These are phyloP conservation scores for Drusus annulatus DNA, from an alignment of 1,140 invertebrate genomes.

Conservation along the genomic window DNA sequence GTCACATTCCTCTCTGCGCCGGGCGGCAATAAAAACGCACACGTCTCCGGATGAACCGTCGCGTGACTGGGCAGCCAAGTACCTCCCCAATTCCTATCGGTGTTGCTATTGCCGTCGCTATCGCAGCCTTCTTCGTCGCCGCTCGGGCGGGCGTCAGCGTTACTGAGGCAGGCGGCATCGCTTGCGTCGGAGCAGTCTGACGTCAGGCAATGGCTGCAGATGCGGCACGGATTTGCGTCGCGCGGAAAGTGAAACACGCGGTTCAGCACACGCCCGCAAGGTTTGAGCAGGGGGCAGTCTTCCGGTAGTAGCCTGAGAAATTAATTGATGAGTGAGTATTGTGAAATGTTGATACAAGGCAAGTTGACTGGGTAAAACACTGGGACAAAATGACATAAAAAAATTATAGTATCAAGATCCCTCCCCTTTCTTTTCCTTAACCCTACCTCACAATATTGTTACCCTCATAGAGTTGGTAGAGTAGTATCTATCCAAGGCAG, in stretches of 20 bases:
- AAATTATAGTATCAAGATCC: too few species aligned
- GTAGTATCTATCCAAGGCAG: too few species aligned
- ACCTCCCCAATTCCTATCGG: not conserved
- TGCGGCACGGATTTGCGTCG: slow-evolving; percentile 1
- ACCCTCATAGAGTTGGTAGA: too few species aligned
- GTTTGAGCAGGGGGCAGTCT: slow-evolving; percentile 40
- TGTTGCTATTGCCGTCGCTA: not conserved
- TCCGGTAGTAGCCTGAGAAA: slow-evolving; percentile 45
- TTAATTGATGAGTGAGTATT: not conserved
- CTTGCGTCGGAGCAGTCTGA: not conserved
- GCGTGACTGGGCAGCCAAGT: slow-evolving; percentile 18
- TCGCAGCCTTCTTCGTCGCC: not conserved
- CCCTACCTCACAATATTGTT: too few species aligned
- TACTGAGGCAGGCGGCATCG: not conserved
- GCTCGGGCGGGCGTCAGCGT: not conserved
- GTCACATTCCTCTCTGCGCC: slow-evolving; percentile 59
- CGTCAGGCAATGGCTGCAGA: not conserved
- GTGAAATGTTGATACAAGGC: too few species aligned
- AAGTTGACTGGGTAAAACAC: too few species aligned
- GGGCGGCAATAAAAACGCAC: slow-evolving; percentile 60
- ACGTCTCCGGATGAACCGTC: slow-evolving; percentile 54
- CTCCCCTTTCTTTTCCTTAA: too few species aligned
- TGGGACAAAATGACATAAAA: too few species aligned
- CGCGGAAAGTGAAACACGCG: slow-evolving; percentile 46
- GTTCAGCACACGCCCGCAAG: slow-evolving; percentile 26